phyloP scores from a whole-genome alignment of 2,888 invertebrate genomes.

The Phlogophora meticulosa region DNA sequence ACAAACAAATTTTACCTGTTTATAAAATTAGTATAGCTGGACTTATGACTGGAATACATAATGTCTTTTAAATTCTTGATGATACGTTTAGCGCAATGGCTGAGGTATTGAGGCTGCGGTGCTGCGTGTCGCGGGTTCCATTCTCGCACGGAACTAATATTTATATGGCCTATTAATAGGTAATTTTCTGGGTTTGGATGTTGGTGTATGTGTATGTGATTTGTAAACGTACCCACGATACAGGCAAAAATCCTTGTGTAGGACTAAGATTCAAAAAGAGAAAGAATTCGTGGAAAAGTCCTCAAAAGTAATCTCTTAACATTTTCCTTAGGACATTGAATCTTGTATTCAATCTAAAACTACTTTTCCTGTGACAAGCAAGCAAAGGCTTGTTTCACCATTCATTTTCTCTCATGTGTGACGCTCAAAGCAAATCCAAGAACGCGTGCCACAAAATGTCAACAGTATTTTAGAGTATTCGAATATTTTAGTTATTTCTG shows the following conservation, averaged over 20 bases:
- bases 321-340: neutral
- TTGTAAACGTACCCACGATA: no score
- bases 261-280: no score
- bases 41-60: neutral
- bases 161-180: no score
- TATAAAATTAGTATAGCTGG: neutral
- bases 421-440: conserved; percentile 28
- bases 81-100: no score
- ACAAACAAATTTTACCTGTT: no score
- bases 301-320: neutral
- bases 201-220: no score
- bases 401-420: conserved; percentile 34
- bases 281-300: no score
- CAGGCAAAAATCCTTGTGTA: no score
- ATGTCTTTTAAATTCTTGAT: neutral
- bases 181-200: no score
- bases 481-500: neutral
- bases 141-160: no score
- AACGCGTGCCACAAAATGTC: conserved; percentile 21
- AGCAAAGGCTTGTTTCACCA: conserved; percentile 4
- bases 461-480: conserved; percentile 17
- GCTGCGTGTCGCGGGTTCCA: no score
- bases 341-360: conserved; percentile 18
- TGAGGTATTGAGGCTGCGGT: no score
- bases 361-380: conserved; percentile 19